Evolutionary conservation across 2,888 invertebrate genomes (phyloP), one percentile per base, ranked within the genome.

Genomic region (Andricus curvator): DNA sequence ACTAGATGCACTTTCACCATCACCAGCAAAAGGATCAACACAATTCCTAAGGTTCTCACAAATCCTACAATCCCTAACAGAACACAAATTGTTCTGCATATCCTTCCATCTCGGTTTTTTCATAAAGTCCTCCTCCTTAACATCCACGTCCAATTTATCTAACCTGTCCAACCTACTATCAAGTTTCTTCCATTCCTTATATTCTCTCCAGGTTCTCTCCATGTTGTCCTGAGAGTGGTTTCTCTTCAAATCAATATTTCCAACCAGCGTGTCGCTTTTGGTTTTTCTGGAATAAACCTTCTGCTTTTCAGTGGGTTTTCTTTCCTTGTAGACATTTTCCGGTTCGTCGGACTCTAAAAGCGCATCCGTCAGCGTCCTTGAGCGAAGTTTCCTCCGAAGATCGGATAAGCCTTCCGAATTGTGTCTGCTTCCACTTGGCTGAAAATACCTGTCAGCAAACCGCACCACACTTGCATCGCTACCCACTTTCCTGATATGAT

Each of bases 131-230:
- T 90, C 89, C 33, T 90, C 90, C 56, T 81, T 80, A 6, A 68
- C 33, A 13, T 86, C 81, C 0, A 84, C 83, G 15, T 67, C 74
- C 17, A 33, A 56, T 29, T 20, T n/a, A 33, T 74, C 74, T 29
- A 74, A 56, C n/a, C n/a, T 74, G 15, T 74, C 56, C 1, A 83
- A 86, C 29, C 87, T 56, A 17, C 86, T 86, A 76, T 91, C 91
- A 29, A 84, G 86, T 44, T 84, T 88, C 80, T 89, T 90, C 9
- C 88, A 84, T 64, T 91, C 90, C 79, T 88, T 91, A 82, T 91
- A 91, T 81, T 91, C 91, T 4, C 88, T 88, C 91, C 91, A 91
- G 20, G 90, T 91, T 6, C 88, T 86, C 62, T 89, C 88, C 2
- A 89, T 83, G 64, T 88, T 89, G 56, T 89, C 89, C 68, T 90